Conservation (phyloP, 2,888 invertebrate species). For the Epinotia bilunana region DNA sequence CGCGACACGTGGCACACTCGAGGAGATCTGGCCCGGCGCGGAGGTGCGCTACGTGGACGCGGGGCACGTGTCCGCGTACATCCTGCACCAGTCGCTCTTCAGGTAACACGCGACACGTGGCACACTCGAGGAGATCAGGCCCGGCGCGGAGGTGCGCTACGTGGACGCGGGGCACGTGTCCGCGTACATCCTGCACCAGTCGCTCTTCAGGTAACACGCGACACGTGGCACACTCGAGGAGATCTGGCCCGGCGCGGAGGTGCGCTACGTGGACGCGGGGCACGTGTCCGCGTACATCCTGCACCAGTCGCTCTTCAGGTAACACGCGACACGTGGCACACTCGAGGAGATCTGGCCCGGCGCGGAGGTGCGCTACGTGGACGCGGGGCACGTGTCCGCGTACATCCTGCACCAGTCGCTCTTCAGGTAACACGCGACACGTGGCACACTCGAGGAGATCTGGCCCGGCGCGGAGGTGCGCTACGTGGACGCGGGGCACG, state of each 20-base stretch:
- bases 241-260: constrained; percentile 96
- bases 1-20: constrained; percentile 85
- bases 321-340: constrained; percentile 76
- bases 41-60: constrained; percentile 94
- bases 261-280: constrained; percentile 94
- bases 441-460: constrained; percentile 90
- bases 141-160: constrained; percentile 94
- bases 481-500: constrained; percentile 95
- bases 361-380: constrained; percentile 93
- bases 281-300: constrained; percentile 96
- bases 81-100: constrained; percentile 94
- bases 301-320: constrained; percentile 95
- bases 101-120: constrained; percentile 86
- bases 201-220: constrained; percentile 90
- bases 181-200: constrained; percentile 94
- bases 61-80: constrained; percentile 95
- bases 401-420: constrained; percentile 94
- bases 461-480: constrained; percentile 97
- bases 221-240: constrained; percentile 88
- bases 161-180: constrained; percentile 95
- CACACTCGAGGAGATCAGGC: constrained; percentile 95
- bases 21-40: constrained; percentile 96
- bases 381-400: constrained; percentile 95
- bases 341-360: constrained; percentile 97
- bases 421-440: constrained; percentile 88